Evolutionary conservation across 2,797 vertebrate species (phyloP).

Genomic region (Arctocebus calabarensis): DNA sequence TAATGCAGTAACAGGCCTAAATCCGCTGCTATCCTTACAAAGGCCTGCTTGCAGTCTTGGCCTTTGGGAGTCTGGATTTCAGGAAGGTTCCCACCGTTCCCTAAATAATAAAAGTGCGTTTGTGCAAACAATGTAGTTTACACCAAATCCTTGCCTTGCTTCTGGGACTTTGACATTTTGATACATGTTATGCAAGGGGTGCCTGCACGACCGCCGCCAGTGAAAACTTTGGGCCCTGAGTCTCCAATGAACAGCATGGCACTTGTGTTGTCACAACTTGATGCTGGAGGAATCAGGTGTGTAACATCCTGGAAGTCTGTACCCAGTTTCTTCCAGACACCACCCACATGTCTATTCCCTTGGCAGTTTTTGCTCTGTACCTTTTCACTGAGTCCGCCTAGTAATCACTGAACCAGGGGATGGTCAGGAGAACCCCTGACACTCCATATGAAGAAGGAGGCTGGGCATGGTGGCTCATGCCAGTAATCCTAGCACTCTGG

Average conservation of each 20-base stretch:
- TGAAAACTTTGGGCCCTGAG: background rate
- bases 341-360: background rate
- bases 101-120: background rate
- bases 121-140: background rate
- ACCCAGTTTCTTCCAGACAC: background rate
- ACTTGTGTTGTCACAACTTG: background rate
- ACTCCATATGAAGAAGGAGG: background rate
- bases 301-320: background rate
- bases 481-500: too few relatives aligned
- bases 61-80: background rate
- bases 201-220: accelerated
- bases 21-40: background rate
- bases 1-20: background rate
- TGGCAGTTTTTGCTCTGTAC: background rate
- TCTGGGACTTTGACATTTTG: background rate
- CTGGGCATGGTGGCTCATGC: too few relatives aligned
- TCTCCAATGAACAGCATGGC: background rate
- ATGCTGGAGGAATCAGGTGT: background rate
- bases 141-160: background rate
- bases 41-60: background rate
- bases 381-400: too few relatives aligned
- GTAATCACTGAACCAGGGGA: background rate
- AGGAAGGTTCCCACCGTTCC: background rate
- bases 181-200: background rate
- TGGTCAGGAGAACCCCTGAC: background rate